Conservation (phyloP, 2,888 invertebrate species). For the Timandra comae region DNA sequence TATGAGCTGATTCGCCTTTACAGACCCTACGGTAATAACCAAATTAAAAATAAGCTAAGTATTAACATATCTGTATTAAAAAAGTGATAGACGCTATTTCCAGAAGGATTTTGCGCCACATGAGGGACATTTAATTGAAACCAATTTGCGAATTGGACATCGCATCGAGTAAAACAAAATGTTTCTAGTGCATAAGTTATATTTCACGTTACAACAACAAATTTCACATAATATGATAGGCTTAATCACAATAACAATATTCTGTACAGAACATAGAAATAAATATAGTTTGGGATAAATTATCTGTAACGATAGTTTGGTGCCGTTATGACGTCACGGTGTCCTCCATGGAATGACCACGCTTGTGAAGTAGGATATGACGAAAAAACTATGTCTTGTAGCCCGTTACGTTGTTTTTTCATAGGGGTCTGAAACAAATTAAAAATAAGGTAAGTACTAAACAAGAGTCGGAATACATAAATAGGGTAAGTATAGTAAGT, state of each 20-base stretch:
- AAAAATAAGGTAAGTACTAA: neutral
- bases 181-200: too few species aligned
- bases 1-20: too few species aligned
- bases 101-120: too few species aligned
- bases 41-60: too few species aligned
- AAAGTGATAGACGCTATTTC: too few species aligned
- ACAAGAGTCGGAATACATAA: too few species aligned
- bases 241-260: neutral
- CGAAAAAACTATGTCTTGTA: conserved; percentile 57
- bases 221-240: neutral
- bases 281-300: conserved; percentile 1
- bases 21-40: too few species aligned
- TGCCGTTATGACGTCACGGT: neutral
- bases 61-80: too few species aligned
- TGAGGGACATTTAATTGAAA: too few species aligned
- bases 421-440: neutral
- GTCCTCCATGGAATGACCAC: conserved; percentile 59
- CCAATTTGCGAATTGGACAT: too few species aligned
- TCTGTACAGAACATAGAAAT: conserved; percentile 1
- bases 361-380: conserved; percentile 47
- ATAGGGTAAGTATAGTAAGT: too few species aligned
- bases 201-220: neutral
- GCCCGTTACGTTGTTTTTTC: conserved; percentile 54
- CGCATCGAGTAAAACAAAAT: too few species aligned
- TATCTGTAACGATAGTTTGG: neutral